Percentiles rank a stretch among this genome's conserved stretches.
Evolutionary conservation across 2,113 vertebrate species (phyloP).

Genomic region (Triplophysa tibetana): DNA sequence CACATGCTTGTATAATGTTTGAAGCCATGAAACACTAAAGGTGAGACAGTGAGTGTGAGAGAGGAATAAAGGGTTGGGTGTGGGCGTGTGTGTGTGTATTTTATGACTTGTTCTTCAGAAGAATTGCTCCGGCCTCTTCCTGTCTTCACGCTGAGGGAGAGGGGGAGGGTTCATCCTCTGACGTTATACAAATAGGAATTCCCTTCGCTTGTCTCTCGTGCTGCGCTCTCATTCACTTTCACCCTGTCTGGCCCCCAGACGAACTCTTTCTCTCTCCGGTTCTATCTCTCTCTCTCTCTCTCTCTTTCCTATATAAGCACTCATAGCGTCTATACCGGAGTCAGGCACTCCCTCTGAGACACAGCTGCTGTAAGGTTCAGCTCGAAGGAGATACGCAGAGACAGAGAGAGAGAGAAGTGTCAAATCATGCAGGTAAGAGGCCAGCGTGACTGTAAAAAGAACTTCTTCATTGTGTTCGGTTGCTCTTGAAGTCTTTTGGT

Average conservation of each 20-base stretch:
- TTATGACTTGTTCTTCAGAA: slow-evolving; percentile 75
- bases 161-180: slow-evolving; percentile 71
- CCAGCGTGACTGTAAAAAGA: background rate
- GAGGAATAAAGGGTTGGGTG: too few species aligned
- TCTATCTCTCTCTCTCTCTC: slow-evolving; percentile 53
- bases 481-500: background rate
- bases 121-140: slow-evolving; percentile 76
- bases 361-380: slow-evolving; percentile 58
- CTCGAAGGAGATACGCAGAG: slow-evolving; percentile 15
- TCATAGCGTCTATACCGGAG: slow-evolving; percentile 43
- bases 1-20: background rate
- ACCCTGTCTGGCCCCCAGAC: slow-evolving; percentile 78
- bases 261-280: slow-evolving; percentile 62
- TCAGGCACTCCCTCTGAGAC: slow-evolving; percentile 39
- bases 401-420: slow-evolving; percentile 42
- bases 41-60: slow-evolving; percentile 17
- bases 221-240: slow-evolving; percentile 70
- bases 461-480: background rate
- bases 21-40: background rate
- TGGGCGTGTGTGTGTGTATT: slow-evolving; percentile 53
- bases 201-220: slow-evolving; percentile 67
- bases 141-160: slow-evolving; percentile 59
- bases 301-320: slow-evolving; percentile 46
- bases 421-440: slow-evolving; percentile 47
- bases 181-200: slow-evolving; percentile 81